A percentile compares a stretch with the other conserved stretches of the same genome.
Conservation (phyloP, 2,888 invertebrate genomes). For the Loripinus fragilis region DNA sequence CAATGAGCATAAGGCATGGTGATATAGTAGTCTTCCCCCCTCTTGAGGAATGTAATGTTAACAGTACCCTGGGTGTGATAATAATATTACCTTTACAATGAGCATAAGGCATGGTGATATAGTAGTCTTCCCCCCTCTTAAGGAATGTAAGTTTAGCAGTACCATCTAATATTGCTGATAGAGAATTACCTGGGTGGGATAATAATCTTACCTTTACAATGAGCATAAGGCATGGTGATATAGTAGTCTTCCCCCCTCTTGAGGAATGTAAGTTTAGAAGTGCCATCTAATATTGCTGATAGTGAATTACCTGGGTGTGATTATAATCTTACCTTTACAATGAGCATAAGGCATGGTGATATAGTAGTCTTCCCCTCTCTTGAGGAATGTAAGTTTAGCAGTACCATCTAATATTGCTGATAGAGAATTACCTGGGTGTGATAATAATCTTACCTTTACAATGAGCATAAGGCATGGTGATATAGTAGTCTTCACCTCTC, state of each 20-base stretch:
- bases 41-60: background rate
- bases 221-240: background rate
- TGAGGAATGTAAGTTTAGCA: conserved; percentile 91
- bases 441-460: too few relatives aligned
- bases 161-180: too few relatives aligned
- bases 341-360: conserved; percentile 97
- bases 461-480: background rate
- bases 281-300: too few relatives aligned
- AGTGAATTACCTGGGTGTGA: too few relatives aligned
- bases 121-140: background rate
- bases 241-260: background rate
- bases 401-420: conserved; percentile 96
- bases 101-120: background rate
- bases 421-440: conserved; percentile 94
- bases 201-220: too few relatives aligned
- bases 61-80: too few relatives aligned
- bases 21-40: background rate
- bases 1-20: background rate
- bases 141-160: too few relatives aligned
- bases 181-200: too few relatives aligned
- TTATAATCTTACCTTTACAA: conserved; percentile 89
- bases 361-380: conserved; percentile 94
- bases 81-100: conserved; percentile 87
- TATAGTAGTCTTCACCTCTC: background rate
- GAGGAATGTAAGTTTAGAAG: too few relatives aligned